Evolutionary conservation across 2,888 invertebrate genomes (phyloP), one percentile per base, ranked within the genome.

Genomic region (Coelogynopora nodosa): DNA sequence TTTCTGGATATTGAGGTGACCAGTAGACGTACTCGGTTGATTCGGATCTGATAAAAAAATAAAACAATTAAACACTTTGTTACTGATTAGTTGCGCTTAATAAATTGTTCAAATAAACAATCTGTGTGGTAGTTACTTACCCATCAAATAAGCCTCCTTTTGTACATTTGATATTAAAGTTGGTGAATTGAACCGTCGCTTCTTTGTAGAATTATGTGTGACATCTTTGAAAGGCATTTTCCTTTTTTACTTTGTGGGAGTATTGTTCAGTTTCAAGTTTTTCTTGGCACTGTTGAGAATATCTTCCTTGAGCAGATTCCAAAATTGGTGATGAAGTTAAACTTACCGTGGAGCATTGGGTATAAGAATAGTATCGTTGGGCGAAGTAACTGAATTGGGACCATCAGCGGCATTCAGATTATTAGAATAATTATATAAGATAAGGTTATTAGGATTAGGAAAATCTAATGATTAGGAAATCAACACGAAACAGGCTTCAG

Each of bases 1-100:
- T 13, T 74, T 74, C 74, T 74, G 74, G 5, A 74, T 74, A 10
- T 23, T 74, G 74, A 74, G 2, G 27, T 13, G 74, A 74, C 2
- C 74, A 74, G 74, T 74, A 74, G 74, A 74, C 74, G 74, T 23
- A 74, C 74, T 74, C 74, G 27, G 74, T 74, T 74, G 74, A 74
- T 74, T 74, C 23, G 74, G 74, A 74, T 74, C 74, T 74, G 23
- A 23, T 74, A 74, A 74, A 49, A 74, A 74, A n/a, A 74, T 26
- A 74, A 74, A 74, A 74, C 74, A 13, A 23, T 74, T 74, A 74
- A 74, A 74, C 27, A 74, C 23, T 10, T 23, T 74, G 74, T 74
- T 74, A 74, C 74, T 74, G 5, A 74, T 74, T 74, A 74, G 74
- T 74, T 74, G 74, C 23, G 74, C 74, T 74, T 74, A 74, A 26